Conservation (phyloP, 2,888 invertebrate genomes). For the Cantharis nigra region DNA sequence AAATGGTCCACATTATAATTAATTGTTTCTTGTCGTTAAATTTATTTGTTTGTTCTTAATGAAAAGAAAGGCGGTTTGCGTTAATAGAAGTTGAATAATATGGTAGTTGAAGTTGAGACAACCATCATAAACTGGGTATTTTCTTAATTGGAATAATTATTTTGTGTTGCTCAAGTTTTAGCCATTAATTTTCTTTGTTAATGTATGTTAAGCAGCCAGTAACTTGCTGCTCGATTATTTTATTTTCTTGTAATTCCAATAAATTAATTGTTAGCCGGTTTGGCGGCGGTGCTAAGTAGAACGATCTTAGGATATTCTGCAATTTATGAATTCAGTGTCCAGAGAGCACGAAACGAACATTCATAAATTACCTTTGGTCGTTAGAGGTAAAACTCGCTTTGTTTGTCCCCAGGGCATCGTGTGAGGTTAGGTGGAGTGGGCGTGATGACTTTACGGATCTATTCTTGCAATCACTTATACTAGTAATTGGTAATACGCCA, state of each 20-base stretch:
- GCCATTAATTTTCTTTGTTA: background rate
- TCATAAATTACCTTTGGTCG: constrained; percentile 38
- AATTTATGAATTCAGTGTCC: constrained; percentile 26
- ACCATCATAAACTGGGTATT: background rate
- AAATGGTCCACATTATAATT: background rate
- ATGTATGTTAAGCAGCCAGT: background rate
- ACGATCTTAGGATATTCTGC: constrained; percentile 24
- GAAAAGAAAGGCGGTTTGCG: background rate
- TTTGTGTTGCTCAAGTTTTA: background rate
- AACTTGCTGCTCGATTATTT: background rate
- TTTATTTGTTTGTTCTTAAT: background rate
- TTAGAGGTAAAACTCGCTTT: constrained; percentile 32
- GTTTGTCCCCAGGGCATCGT: constrained; percentile 39
- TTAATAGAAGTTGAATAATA: background rate
- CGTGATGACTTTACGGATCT: constrained; percentile 43
- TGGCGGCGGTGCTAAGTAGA: constrained; percentile 21
- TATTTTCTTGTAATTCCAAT: constrained; percentile 4
- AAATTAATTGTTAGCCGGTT: constrained; percentile 6
- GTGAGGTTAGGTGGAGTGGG: constrained; percentile 41
- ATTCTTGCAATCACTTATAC: constrained; percentile 38
- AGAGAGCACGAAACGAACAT: constrained; percentile 22
- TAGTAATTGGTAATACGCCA: constrained; percentile 30
- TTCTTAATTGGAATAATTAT: background rate
- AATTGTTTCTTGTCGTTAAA: background rate
- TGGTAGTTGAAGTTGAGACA: background rate